Evolutionary conservation across 2,797 vertebrate species (phyloP), one percentile per base, ranked within the genome.

Genomic region (Coilia nasus): DNA sequence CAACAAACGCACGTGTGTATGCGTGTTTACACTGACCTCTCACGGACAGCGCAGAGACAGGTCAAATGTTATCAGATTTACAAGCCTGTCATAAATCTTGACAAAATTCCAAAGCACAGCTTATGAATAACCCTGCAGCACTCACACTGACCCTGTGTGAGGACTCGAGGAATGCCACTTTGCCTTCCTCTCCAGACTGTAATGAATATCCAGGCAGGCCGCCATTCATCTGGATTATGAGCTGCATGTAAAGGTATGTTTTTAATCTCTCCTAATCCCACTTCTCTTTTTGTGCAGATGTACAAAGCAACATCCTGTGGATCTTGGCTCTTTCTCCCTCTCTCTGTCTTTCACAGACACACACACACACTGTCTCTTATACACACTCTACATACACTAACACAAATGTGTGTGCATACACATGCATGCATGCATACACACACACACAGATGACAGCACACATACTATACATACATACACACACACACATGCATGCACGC

Each of bases 181-280:
- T 9, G 10, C 23, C 23, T 19, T 6, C 25, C 64, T 31, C 71
- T 44, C 15, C 31, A 78, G 31, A 78, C 31, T 78, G 6, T 10
- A 14, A 31, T 71, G 2, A 31, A 71, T 54, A 71, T 71, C 64
- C 64, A 31, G 64, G 64, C 31, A 41, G 35, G 35, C 35, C 31
- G 6, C 31, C 31, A 35, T 78, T 44, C 41, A 35, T 78, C 71
- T 21, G 31, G 31, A 78, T 44, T 78, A 78, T 19, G 1, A 78
- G 41, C 31, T 67, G 64, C 17, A 78, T 54, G 2, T 54, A 14
- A 2, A 71, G 23, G 17, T 2, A 31, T 14, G 0, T 31, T 23
- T 78, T 12, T 78, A 78, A 44, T 78, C 71, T 78, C 11, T 44
- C 35, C 35, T 78, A 78, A 78, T 78, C 71, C 31, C 50, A 54